Evolutionary conservation across 2,888 invertebrate species (phyloP).

Genomic region (Cryptus armator): DNA sequence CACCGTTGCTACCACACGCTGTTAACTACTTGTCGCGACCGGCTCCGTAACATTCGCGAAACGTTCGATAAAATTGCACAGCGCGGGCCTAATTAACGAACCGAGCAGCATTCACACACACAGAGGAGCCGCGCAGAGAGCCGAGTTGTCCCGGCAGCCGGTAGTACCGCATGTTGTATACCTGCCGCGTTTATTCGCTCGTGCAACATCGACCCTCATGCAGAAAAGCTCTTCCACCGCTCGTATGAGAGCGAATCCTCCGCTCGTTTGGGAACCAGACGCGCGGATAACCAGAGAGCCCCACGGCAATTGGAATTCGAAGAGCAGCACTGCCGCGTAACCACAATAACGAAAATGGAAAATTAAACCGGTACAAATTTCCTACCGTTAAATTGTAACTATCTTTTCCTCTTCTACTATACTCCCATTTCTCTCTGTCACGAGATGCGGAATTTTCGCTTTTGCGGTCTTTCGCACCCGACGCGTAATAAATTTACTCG

Average conservation of each 20-base stretch:
- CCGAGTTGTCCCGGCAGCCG: conserved; percentile 44
- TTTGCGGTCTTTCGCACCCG: conserved; percentile 37
- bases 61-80: conserved; percentile 69
- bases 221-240: conserved; percentile 1
- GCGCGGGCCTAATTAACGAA: conserved; percentile 62
- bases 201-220: conserved; percentile 35
- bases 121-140: conserved; percentile 27
- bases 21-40: conserved; percentile 67
- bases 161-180: background rate
- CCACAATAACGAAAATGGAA: background rate
- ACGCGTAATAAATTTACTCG: conserved; percentile 51
- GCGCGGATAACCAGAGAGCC: background rate
- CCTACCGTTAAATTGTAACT: background rate
- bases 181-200: conserved; percentile 28
- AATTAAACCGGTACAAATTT: background rate
- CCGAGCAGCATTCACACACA: background rate
- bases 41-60: conserved; percentile 67
- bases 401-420: conserved; percentile 1
- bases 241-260: conserved; percentile 14
- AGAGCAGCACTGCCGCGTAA: background rate
- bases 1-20: conserved; percentile 60
- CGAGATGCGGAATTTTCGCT: conserved; percentile 46
- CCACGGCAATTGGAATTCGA: background rate
- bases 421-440: conserved; percentile 24
- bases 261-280: conserved; percentile 35